Base-by-base conservation (phyloP, 1,140 invertebrate species). In the Drosophila murphyi region DNA sequence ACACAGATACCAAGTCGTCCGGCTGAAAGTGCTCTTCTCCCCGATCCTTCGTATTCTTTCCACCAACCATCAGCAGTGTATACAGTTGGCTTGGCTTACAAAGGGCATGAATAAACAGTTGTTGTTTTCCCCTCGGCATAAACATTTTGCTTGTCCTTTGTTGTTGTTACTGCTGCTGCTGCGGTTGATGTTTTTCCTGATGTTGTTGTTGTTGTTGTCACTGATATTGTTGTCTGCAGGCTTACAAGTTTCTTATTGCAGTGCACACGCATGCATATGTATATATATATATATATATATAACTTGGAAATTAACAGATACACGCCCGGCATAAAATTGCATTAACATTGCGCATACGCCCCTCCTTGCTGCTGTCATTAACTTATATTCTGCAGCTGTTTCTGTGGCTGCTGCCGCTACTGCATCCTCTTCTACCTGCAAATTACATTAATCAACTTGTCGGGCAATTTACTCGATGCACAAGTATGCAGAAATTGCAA, bases 201-300 rank as follows among this genome's bases (percentile, higher is more conserved):
- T 47, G 48, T 29, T 54, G 12, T 37, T 43, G n/a, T 41, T 50
- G 54, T 68, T 56, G 35, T 65, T 69, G 78, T 82, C 76, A 73
- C 56, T 65, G 70, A 71, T 76, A 70, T 69, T 80, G 80, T 85
- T 82, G 74, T 78, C 64, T 73, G 72, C 64, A 39, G 59, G 76
- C 79, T 82, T 86, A 86, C 82, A 88, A 82, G 79, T 87, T 87
- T 86, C 82, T 86, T 86, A 82, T 86, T 86, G 82, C 82, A 87
- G 41, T 81, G 78, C 78, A 77, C 28, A 68, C 34, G 52, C 34
- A 52, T 39, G 51, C 8, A 4, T 7, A n/a, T 4, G 4, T 3
- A 67, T n/a, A 29, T n/a, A 41, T 29, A 63, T 7, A 64, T 45
- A 3, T 20, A 41, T 48, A 48, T 31, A 54, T 43, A n/a, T 43